phyloP scores from a whole-genome alignment of 2,888 invertebrate genomes.

The Thera obeliscata region DNA sequence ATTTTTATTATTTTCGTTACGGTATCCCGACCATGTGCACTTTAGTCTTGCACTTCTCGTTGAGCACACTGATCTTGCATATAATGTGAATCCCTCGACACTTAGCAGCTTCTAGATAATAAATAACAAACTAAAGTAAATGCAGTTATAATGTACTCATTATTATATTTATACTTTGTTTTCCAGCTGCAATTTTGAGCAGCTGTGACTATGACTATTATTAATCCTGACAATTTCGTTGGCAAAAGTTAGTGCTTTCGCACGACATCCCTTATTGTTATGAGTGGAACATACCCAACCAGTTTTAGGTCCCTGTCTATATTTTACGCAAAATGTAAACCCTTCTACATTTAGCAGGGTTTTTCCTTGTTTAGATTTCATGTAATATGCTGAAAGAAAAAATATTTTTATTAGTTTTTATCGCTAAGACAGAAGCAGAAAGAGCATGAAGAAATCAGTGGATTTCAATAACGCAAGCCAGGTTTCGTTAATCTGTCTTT shows the following conservation, averaged over 20 bases:
- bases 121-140: no score
- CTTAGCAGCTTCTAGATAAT: no score
- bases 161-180: not conserved
- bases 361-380: conserved; percentile 42
- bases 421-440: conserved; percentile 24
- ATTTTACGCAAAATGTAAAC: conserved; percentile 48
- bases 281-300: conserved; percentile 57
- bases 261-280: conserved; percentile 46
- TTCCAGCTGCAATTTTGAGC: not conserved
- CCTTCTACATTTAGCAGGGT: conserved; percentile 37
- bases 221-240: conserved; percentile 33
- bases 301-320: conserved; percentile 24
- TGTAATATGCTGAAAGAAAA: conserved; percentile 45
- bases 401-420: not conserved
- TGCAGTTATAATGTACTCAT: no score
- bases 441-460: no score
- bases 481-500: no score
- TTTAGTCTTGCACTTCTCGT: no score
- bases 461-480: no score
- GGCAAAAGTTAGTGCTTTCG: conserved; percentile 28
- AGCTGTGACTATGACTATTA: conserved; percentile 42
- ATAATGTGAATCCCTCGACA: no score
- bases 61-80: no score
- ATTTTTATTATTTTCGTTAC: no score
- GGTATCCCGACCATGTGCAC: no score